Evolutionary conservation across 2,888 invertebrate genomes (phyloP).

Genomic region (Dryocosmus kuriphilus): DNA sequence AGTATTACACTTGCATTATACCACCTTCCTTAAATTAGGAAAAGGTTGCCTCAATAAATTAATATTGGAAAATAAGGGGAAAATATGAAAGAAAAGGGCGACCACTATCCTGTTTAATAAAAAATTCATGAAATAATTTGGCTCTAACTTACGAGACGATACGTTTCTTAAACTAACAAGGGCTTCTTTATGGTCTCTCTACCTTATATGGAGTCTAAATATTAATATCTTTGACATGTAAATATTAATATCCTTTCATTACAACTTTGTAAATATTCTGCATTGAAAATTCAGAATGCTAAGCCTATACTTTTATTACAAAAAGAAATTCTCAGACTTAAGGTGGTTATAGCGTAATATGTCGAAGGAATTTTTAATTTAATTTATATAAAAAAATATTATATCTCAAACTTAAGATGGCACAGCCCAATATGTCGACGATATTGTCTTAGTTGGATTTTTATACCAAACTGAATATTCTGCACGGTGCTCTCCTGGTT

Average conservation of each 20-base stretch:
- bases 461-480: too few species aligned
- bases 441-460: too few species aligned
- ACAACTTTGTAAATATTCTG: constrained; percentile 14
- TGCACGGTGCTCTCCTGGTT: too few species aligned
- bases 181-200: background rate
- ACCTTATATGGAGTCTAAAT: constrained; percentile 2
- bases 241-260: constrained; percentile 10
- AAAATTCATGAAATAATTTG: constrained; percentile 21
- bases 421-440: too few species aligned
- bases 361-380: too few species aligned
- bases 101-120: constrained; percentile 13
- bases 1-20: background rate
- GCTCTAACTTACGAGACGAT: constrained; percentile 12
- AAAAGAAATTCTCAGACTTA: too few species aligned
- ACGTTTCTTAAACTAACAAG: constrained; percentile 8
- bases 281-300: background rate
- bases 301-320: background rate
- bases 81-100: constrained; percentile 1
- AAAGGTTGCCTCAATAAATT: background rate
- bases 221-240: constrained; percentile 26
- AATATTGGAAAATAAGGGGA: background rate
- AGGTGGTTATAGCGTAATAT: too few species aligned
- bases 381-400: too few species aligned
- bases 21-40: background rate
- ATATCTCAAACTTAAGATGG: too few species aligned